Conservation (phyloP, 1,140 invertebrate species). For the Brevipalpus yothersi region DNA sequence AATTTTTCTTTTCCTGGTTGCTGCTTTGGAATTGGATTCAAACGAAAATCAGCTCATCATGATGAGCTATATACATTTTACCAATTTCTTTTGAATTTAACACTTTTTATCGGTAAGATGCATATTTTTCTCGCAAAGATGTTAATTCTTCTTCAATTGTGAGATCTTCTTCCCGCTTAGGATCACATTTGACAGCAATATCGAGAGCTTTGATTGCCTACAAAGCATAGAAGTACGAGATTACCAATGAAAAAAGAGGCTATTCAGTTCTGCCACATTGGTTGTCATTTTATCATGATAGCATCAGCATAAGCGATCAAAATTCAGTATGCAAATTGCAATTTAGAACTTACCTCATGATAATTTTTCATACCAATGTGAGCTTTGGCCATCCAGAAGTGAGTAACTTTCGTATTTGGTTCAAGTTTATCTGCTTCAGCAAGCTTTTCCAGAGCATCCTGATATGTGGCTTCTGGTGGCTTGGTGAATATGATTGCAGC, state of each 20-base stretch:
- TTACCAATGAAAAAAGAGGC: too few species aligned
- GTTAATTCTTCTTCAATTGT: not conserved
- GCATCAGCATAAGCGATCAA: too few species aligned
- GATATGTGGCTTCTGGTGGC: constrained; percentile 32
- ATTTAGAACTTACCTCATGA: not conserved
- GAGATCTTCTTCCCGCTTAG: not conserved
- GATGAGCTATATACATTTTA: too few species aligned
- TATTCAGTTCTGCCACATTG: too few species aligned
- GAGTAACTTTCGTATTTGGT: not conserved
- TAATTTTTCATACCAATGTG: not conserved
- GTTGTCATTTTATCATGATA: too few species aligned
- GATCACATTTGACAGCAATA: not conserved
- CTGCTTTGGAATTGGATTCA: too few species aligned
- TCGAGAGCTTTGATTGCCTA: not conserved
- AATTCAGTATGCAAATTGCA: too few species aligned
- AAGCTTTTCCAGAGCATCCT: constrained; percentile 28
- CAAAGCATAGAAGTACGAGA: too few species aligned
- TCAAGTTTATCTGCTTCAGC: not conserved
- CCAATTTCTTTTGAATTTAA: too few species aligned
- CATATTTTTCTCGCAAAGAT: not conserved
- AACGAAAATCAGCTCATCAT: too few species aligned
- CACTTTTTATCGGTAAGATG: not conserved
- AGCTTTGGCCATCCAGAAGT: constrained; percentile 1
- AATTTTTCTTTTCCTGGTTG: too few species aligned
- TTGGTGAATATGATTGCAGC: constrained; percentile 40